Percentiles rank a stretch among this genome's conserved stretches.
These are phyloP conservation scores for Bombylius major DNA, from an alignment of 2,888 invertebrate genomes.

Conservation along the genomic window DNA sequence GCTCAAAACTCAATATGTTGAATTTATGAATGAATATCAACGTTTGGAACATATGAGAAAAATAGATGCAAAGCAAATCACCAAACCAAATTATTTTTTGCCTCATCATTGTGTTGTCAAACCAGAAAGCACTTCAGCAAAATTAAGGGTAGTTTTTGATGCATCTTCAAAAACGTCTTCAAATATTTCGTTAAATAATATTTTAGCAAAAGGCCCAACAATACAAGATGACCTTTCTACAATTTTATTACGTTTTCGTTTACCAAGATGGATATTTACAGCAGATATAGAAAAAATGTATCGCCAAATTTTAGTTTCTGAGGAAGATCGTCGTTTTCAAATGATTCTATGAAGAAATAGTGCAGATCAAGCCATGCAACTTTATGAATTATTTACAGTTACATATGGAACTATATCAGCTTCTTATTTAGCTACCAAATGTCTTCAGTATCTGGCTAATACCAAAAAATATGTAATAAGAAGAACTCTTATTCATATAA, in stretches of 20 bases:
- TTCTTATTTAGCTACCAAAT: too few species aligned
- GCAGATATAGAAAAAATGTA: constrained; percentile 11
- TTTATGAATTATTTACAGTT: too few species aligned
- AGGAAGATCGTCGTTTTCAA: too few species aligned
- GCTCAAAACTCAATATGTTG: constrained; percentile 12
- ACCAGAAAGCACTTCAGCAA: constrained; percentile 5
- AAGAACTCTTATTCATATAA: too few species aligned
- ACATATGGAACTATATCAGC: too few species aligned
- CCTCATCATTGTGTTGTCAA: neutral
- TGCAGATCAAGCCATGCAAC: neutral
- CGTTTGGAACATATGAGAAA: constrained; percentile 15
- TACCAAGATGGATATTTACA: constrained; percentile 5
- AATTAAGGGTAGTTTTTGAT: constrained; percentile 3
- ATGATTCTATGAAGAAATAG: constrained; percentile 8
- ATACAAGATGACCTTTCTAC: constrained; percentile 10
- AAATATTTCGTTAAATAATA: constrained; percentile 12
- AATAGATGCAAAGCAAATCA: neutral
- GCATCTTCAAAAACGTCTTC: constrained; percentile 7
- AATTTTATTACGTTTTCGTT: constrained; percentile 6
- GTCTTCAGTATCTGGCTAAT: constrained; percentile 6
- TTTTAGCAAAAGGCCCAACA: constrained; percentile 7
- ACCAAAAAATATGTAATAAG: too few species aligned
- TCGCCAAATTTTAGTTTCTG: neutral
- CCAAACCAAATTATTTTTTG: neutral
- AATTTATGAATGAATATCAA: constrained; percentile 17